A percentile compares a stretch with the other conserved stretches of the same genome.
phyloP scores from a whole-genome alignment of 2,113 vertebrate species.

The Dunckerocampus dactyliophorus region DNA sequence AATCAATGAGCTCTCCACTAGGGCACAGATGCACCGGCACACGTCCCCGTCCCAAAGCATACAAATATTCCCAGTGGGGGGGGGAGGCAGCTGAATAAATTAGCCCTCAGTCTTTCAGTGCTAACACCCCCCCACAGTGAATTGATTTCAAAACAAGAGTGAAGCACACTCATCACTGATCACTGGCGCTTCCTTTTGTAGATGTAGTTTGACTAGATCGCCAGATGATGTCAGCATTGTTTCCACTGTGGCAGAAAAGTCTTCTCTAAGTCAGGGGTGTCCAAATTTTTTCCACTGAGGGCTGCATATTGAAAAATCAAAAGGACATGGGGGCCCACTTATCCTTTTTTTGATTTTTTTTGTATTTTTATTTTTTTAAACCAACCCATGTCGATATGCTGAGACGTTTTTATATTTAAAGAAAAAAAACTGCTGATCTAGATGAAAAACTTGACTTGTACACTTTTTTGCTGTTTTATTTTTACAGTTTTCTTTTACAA shows the following conservation, averaged over 20 bases:
- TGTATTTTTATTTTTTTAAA: no score
- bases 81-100: conserved; percentile 65
- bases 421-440: no score
- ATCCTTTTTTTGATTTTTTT: no score
- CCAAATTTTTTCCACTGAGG: no score
- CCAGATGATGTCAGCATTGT: conserved; percentile 56
- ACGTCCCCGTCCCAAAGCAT: conserved; percentile 38
- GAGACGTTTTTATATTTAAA: no score
- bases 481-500: no score
- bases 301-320: no score
- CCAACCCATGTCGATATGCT: no score
- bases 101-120: conserved; percentile 35
- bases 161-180: conserved; percentile 13
- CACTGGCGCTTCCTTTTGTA: not conserved
- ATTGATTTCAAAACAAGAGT: conserved; percentile 52
- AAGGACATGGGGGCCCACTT: no score
- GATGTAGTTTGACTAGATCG: conserved; percentile 1
- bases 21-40: conserved; percentile 47
- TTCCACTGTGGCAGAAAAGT: conserved; percentile 3
- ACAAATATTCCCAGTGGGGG: conserved; percentile 51
- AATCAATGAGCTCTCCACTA: conserved; percentile 24
- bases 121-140: conserved; percentile 13
- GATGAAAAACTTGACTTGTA: no score
- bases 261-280: not conserved
- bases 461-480: no score